Evolutionary conservation across 2,888 invertebrate species (phyloP).

Genomic region (Lasioglossum zephyrum): DNA sequence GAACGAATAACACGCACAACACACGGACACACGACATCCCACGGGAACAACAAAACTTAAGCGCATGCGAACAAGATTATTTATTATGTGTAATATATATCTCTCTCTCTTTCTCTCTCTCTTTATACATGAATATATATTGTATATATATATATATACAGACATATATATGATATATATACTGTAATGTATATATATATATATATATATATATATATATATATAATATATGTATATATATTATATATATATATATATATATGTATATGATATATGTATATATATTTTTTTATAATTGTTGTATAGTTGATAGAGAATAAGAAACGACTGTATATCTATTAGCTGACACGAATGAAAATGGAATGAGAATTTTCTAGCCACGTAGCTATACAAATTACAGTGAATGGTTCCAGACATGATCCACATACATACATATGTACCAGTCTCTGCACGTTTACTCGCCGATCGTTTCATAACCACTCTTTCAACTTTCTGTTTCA

Average conservation of each 20-base stretch:
- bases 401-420: slow-evolving; percentile 44
- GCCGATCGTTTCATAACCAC: slow-evolving; percentile 81
- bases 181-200: neutral
- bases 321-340: slow-evolving; percentile 39
- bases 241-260: too few relatives aligned
- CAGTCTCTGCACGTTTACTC: slow-evolving; percentile 70
- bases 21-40: slow-evolving; percentile 13
- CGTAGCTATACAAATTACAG: slow-evolving; percentile 23
- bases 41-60: slow-evolving; percentile 28
- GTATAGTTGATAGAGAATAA: slow-evolving; percentile 15
- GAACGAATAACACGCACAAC: neutral
- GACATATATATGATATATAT: neutral
- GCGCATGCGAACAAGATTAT: slow-evolving; percentile 63
- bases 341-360: slow-evolving; percentile 24
- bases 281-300: neutral
- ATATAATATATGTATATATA: too few relatives aligned
- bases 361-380: slow-evolving; percentile 37
- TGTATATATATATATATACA: too few relatives aligned
- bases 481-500: slow-evolving; percentile 85
- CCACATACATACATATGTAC: slow-evolving; percentile 10
- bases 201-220: neutral
- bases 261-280: slow-evolving; percentile 1
- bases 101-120: neutral
- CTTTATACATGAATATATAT: too few relatives aligned
- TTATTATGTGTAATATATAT: slow-evolving; percentile 30